phyloP scores from a whole-genome alignment of 2,113 vertebrate species.

The Otocyon megalotis region DNA sequence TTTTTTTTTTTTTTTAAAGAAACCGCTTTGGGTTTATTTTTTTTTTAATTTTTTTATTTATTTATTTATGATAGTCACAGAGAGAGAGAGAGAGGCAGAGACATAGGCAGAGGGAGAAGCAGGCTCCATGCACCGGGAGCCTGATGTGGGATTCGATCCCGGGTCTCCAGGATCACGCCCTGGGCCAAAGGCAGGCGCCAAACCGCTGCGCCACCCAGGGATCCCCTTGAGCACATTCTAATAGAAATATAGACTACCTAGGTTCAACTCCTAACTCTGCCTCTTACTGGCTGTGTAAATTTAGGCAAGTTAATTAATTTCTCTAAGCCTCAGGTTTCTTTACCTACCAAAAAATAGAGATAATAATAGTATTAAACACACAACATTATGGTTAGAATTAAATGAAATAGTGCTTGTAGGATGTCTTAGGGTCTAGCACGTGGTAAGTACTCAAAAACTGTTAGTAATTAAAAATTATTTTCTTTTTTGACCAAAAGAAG shows the following conservation, averaged over 20 bases:
- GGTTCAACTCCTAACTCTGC: neutral
- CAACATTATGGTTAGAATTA: constrained; percentile 22
- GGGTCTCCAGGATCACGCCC: too few relatives aligned
- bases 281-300: neutral
- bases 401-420: neutral
- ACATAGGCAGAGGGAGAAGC: too few relatives aligned
- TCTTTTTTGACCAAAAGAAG: constrained; percentile 55
- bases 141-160: too few relatives aligned
- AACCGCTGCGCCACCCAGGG: too few relatives aligned
- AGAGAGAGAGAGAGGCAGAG: too few relatives aligned
- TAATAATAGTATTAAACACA: neutral
- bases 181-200: too few relatives aligned
- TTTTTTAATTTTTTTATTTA: too few relatives aligned
- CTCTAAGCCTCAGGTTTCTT: constrained; percentile 13
- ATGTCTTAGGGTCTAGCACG: neutral
- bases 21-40: too few relatives aligned
- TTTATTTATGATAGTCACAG: too few relatives aligned
- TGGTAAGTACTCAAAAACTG: constrained; percentile 8
- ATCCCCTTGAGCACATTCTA: neutral
- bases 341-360: neutral
- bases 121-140: too few relatives aligned
- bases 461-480: constrained; percentile 50
- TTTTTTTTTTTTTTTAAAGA: too few relatives aligned
- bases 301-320: constrained; percentile 24
- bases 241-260: neutral